Percentiles rank a stretch among this genome's conserved stretches.
phyloP scores from a whole-genome alignment of 2,113 vertebrate genomes.

The Hemichromis elongatus region DNA sequence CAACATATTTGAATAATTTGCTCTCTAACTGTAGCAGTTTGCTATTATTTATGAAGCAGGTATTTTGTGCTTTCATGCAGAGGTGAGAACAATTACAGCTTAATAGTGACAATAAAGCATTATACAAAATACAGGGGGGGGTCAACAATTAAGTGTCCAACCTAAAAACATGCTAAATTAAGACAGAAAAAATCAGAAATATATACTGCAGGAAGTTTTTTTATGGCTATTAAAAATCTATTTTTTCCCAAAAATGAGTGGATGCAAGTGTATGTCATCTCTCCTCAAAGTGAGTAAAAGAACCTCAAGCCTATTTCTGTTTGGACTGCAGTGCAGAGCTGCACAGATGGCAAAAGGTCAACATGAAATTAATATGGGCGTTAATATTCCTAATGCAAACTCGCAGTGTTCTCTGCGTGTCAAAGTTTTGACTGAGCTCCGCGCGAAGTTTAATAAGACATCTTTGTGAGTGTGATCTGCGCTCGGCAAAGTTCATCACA shows the following conservation, averaged over 20 bases:
- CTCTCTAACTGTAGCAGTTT: neutral
- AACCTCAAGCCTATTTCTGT: slow-evolving; percentile 43
- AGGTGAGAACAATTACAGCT: neutral
- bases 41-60: neutral
- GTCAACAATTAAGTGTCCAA: neutral
- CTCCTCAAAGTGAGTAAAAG: slow-evolving; percentile 42
- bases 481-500: slow-evolving; percentile 47
- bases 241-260: neutral
- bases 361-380: slow-evolving; percentile 73
- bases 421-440: slow-evolving; percentile 63
- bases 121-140: neutral
- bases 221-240: neutral
- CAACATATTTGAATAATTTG: slow-evolving; percentile 13
- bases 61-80: neutral
- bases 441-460: slow-evolving; percentile 67
- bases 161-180: neutral
- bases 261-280: slow-evolving; percentile 28
- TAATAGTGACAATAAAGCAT: neutral
- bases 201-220: neutral
- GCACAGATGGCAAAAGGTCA: slow-evolving; percentile 70
- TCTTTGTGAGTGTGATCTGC: slow-evolving; percentile 24
- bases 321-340: slow-evolving; percentile 62
- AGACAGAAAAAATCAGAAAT: neutral
- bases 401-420: slow-evolving; percentile 29
- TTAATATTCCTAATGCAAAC: slow-evolving; percentile 77